A percentile compares a stretch with the other conserved stretches of the same genome.
Conservation (phyloP, 2,113 vertebrate species). For the Myiozetetes cayanensis region DNA sequence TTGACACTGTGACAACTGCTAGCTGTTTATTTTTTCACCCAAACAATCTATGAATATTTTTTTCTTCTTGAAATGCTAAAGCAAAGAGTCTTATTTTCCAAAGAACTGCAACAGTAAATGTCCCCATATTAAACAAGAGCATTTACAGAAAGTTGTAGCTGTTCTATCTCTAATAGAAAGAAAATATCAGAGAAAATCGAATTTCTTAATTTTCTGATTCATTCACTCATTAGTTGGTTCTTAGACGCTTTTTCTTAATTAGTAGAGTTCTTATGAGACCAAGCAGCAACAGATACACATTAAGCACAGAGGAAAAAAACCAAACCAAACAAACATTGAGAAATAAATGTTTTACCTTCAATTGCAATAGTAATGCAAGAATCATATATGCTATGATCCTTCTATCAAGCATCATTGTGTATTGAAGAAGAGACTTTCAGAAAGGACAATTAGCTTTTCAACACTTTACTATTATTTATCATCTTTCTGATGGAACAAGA, state of each 20-base stretch:
- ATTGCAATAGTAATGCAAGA: not conserved
- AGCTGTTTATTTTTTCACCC: not conserved
- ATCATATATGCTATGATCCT: not conserved
- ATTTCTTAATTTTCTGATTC: not conserved
- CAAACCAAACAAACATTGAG: not conserved
- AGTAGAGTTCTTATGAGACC: not conserved
- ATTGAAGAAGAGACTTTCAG: not conserved
- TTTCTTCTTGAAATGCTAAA: not conserved
- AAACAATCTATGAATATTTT: not conserved
- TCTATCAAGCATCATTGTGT: not conserved
- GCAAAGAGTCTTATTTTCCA: not conserved
- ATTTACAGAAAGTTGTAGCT: not conserved
- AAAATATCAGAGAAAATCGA: not conserved
- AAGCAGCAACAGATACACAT: not conserved
- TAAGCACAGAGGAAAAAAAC: not conserved
- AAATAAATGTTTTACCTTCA: not conserved
- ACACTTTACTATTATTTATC: not conserved
- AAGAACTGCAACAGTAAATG: not conserved
- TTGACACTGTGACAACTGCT: not conserved
- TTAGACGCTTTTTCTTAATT: constrained; percentile 15
- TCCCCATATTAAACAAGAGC: not conserved
- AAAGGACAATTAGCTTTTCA: not conserved
- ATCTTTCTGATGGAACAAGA: not conserved
- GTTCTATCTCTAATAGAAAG: not conserved
- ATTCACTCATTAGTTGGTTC: not conserved